Evolutionary conservation across 2,113 vertebrate genomes (phyloP).

Genomic region (Coracopsis vasa): DNA sequence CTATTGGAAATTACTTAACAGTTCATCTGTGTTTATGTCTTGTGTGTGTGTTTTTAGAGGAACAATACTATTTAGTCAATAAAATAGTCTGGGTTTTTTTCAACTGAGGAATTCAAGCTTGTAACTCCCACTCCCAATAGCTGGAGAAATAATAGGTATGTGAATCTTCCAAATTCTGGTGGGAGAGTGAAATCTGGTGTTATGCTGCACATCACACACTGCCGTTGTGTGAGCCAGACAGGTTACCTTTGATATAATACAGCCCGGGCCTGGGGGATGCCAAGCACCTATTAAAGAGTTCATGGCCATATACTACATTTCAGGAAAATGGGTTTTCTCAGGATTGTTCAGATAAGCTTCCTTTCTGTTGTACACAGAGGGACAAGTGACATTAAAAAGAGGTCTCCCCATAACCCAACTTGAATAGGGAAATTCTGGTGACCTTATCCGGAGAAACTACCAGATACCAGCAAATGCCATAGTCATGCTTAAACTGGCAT

Average conservation of each 20-base stretch:
- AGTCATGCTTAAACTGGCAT: neutral
- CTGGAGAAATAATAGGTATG: neutral
- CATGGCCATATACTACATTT: neutral
- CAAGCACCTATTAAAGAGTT: neutral
- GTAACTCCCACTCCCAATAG: neutral
- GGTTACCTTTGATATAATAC: neutral
- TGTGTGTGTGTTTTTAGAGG: constrained; percentile 32
- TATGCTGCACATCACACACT: neutral
- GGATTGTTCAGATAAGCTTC: neutral
- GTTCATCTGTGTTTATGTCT: constrained; percentile 23
- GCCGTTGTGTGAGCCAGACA: neutral
- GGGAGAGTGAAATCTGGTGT: neutral
- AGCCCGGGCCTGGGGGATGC: neutral
- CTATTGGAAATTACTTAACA: constrained; percentile 35
- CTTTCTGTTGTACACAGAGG: neutral
- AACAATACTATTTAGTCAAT: constrained; percentile 1
- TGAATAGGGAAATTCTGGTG: neutral
- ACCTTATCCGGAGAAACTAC: neutral
- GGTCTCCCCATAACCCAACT: neutral
- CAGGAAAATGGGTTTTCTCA: neutral
- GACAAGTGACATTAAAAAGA: neutral
- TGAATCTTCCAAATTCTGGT: neutral
- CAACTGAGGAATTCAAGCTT: neutral
- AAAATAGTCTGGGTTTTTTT: constrained; percentile 28
- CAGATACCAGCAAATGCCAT: neutral